Percentiles rank a stretch among this genome's conserved stretches.
phyloP scores from a whole-genome alignment of 2,113 vertebrate species.

The Cynoglossus semilaevis region DNA sequence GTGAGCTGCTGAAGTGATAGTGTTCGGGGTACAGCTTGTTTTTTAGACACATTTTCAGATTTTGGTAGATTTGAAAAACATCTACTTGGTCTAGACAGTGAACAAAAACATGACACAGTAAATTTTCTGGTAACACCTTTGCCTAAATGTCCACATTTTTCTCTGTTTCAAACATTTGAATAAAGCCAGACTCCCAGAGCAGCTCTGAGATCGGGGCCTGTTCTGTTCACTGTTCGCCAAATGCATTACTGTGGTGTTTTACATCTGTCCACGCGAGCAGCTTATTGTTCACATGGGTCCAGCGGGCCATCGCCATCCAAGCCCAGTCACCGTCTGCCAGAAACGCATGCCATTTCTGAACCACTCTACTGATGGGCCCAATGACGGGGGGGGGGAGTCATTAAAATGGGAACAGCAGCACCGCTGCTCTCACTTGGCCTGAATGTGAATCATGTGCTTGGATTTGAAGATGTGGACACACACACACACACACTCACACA shows the following conservation, averaged over 20 bases:
- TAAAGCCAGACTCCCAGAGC: slow-evolving; percentile 2
- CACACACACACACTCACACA: slow-evolving; percentile 17
- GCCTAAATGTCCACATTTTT: too few relatives aligned
- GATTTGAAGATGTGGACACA: slow-evolving; percentile 36
- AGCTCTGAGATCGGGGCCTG: slow-evolving; percentile 10
- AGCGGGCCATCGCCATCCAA: slow-evolving; percentile 6
- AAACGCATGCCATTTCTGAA: slow-evolving; percentile 28
- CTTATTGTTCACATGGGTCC: slow-evolving; percentile 34
- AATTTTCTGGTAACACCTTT: too few relatives aligned
- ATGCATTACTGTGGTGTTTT: slow-evolving; percentile 11
- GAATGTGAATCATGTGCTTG: slow-evolving; percentile 50
- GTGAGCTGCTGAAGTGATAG: too few relatives aligned
- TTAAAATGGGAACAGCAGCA: slow-evolving; percentile 59
- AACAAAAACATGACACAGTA: too few relatives aligned
- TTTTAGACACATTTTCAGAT: too few relatives aligned
- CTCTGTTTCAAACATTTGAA: too few relatives aligned
- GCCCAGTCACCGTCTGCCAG: slow-evolving; percentile 14
- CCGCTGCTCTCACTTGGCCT: slow-evolving; percentile 26
- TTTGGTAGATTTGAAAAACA: too few relatives aligned
- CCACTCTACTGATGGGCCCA: slow-evolving; percentile 36
- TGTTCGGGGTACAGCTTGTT: too few relatives aligned
- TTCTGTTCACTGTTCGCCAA: slow-evolving; percentile 31
- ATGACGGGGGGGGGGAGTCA: slow-evolving; percentile 61
- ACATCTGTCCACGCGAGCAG: slow-evolving; percentile 16
- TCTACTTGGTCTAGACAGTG: too few relatives aligned